A percentile compares a stretch with the other conserved stretches of the same genome.
These are phyloP conservation scores for Stenurella melanura DNA, from an alignment of 2,888 invertebrate genomes.

Conservation along the genomic window DNA sequence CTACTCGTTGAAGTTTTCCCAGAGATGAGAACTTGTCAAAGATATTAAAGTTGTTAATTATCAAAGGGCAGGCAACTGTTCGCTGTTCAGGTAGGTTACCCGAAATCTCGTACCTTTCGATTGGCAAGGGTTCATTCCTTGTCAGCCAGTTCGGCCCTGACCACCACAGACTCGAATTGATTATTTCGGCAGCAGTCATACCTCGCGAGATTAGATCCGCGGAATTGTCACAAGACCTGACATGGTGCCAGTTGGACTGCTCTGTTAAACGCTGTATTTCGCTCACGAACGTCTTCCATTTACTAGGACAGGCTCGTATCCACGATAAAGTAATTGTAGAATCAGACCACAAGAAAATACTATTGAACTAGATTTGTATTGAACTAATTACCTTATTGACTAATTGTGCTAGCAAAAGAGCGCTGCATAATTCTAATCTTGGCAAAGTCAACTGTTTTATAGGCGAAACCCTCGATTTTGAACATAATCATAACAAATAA, in stretches of 20 bases:
- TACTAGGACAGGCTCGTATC: neutral
- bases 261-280: too few species aligned
- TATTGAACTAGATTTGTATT: constrained; percentile 25
- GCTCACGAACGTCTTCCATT: constrained; percentile 7
- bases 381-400: neutral
- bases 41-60: too few species aligned
- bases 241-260: too few species aligned
- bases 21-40: too few species aligned
- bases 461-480: neutral
- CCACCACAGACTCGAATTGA: neutral
- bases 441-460: constrained; percentile 19
- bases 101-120: too few species aligned
- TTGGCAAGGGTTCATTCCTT: neutral
- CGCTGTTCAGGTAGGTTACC: neutral
- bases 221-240: too few species aligned
- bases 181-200: too few species aligned
- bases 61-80: neutral
- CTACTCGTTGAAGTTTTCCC: too few species aligned
- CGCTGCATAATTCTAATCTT: constrained; percentile 33
- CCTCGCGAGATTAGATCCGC: too few species aligned
- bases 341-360: constrained; percentile 11
- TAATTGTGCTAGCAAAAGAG: constrained; percentile 34
- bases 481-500: neutral
- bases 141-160: too few species aligned
- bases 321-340: neutral